Base-by-base conservation (phyloP, 2,888 invertebrate species). In the Bembecia ichneumoniformis region DNA sequence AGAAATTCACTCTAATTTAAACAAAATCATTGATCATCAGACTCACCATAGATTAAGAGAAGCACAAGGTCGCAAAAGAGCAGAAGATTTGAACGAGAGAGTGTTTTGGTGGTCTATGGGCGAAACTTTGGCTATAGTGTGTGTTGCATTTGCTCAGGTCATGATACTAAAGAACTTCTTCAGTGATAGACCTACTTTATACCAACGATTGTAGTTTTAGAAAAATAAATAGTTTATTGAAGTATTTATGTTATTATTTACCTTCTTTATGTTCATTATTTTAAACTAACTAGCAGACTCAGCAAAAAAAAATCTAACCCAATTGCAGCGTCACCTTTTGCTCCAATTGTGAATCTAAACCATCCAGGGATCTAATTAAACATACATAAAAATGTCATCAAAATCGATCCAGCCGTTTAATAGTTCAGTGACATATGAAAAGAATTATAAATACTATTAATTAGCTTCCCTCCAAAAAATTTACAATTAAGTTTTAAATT, bases 11-110 rank as follows among this genome's bases (percentile, higher is more conserved):
- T 95, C 96, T 72, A 92, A 94, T 54, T 86, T 98, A 47, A 95
- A 94, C 64, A 92, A 91, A 56, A 94, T 98, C 50, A 89, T 97
- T 56, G 99, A 99, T 77, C 95, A 95, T 68, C 99, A 99, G 88
- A 99, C 99, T 3, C 98, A 99, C 83, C 98, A 99, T 82, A 90
- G 98, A 52, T 82, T 99, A 54, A 89, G 97, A 49, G 99, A 99
- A 84, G 93, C 98, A 1, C 97, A 98, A 75, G 94, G 97, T 48
- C 91, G 98, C 49, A 97, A 96, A 70, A 90, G 98, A 52, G 99
- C 98, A 0, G 99, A 99, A 82, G 97, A 98, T 73, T 88, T 99
- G 49, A 99, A 98, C 66, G 96, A 97, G 73, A 90, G 96, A 63
- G 98, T 99, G 7, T 89, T 96, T 70, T 91, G 92, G 89, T 99